Conservation (phyloP, 2,113 vertebrate genomes). For the Myrmophylax atrothorax region DNA sequence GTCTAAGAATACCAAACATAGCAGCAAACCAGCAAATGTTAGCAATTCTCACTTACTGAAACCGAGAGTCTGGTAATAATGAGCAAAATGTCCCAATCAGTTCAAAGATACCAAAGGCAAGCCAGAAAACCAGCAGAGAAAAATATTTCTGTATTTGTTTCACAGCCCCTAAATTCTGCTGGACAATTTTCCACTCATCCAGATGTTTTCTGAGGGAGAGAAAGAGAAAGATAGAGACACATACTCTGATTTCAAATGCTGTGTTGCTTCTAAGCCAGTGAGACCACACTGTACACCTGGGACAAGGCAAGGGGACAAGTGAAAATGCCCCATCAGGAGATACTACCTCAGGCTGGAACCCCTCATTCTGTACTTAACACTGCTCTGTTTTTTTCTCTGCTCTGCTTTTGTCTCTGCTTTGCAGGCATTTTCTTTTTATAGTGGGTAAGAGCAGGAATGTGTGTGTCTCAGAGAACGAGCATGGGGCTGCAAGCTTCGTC, state of each 20-base stretch:
- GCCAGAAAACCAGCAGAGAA: conserved; percentile 29
- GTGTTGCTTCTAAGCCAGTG: not conserved
- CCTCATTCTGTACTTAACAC: not conserved
- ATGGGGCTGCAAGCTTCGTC: not conserved
- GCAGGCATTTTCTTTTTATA: conserved; percentile 49
- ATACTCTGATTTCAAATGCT: not conserved
- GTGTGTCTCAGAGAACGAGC: not conserved
- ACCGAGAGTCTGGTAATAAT: not conserved
- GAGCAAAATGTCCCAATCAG: conserved; percentile 2
- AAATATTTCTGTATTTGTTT: conserved; percentile 42
- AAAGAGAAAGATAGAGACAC: not conserved
- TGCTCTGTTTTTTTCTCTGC: not conserved
- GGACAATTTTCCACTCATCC: conserved; percentile 33
- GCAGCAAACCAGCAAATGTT: conserved; percentile 4
- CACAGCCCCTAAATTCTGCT: conserved; percentile 32
- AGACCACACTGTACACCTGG: not conserved
- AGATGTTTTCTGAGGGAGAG: conserved; percentile 33
- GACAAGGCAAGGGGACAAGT: not conserved
- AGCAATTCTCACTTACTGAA: not conserved
- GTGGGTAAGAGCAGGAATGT: conserved; percentile 20
- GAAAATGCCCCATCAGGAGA: not conserved
- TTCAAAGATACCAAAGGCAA: not conserved
- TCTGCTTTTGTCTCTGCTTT: not conserved
- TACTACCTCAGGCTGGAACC: not conserved
- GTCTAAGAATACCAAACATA: not conserved